Conservation (phyloP, 2,797 vertebrate genomes). For the Anisognathus igniventris region DNA sequence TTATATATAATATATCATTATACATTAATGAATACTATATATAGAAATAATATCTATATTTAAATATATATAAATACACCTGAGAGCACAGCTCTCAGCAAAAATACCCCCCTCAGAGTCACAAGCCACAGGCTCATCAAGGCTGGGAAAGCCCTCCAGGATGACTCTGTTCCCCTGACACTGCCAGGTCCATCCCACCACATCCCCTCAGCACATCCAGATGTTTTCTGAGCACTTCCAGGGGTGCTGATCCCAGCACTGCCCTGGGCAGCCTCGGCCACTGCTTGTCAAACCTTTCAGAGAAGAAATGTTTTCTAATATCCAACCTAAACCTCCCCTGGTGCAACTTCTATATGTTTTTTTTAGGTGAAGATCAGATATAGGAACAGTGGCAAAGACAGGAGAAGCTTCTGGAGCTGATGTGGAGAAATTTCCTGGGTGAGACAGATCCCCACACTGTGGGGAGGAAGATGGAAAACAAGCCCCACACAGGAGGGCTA, state of each 20-base stretch:
- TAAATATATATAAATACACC: accelerated
- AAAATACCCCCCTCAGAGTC: accelerated
- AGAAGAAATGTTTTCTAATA: accelerated
- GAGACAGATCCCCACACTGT: not conserved
- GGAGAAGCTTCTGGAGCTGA: not conserved
- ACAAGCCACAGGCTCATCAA: not conserved
- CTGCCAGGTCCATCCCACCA: not conserved
- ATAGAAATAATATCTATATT: not conserved
- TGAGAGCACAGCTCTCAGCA: not conserved
- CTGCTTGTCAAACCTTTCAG: not conserved
- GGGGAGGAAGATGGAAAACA: not conserved
- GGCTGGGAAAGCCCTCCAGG: not conserved
- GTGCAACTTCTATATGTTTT: accelerated
- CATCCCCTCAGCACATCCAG: not conserved
- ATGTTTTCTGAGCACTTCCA: not conserved
- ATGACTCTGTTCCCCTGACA: not conserved
- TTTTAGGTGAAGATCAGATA: not conserved
- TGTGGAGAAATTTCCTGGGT: not conserved
- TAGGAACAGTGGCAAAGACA: accelerated
- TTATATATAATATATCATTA: not conserved
- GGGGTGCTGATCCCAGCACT: not conserved
- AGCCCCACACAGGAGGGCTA: not conserved
- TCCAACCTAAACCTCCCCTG: not conserved
- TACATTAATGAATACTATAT: too few relatives aligned
- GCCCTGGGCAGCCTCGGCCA: not conserved